Evolutionary conservation across 2,888 invertebrate genomes (phyloP).

Genomic region (Ecliptopera silaceata): DNA sequence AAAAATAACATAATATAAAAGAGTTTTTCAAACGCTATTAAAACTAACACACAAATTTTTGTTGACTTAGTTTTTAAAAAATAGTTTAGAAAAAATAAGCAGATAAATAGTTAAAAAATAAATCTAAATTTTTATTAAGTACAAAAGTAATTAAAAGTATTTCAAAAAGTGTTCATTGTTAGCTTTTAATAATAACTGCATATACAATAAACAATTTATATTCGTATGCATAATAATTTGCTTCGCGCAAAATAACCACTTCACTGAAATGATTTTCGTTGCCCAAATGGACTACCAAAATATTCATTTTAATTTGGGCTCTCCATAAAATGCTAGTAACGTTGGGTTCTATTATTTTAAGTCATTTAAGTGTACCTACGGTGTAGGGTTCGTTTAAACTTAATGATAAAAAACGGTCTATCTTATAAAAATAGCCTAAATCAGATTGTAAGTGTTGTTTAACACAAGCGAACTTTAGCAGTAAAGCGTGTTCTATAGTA

Average conservation of each 20-base stretch:
- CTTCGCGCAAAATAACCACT: constrained; percentile 8
- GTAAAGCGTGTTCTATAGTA: too few relatives aligned
- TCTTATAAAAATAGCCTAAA: not conserved
- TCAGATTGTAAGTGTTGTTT: too few relatives aligned
- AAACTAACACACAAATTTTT: too few relatives aligned
- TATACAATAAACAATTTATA: not conserved
- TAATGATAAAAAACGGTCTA: not conserved
- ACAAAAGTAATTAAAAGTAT: constrained; percentile 3
- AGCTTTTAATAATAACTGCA: constrained; percentile 2
- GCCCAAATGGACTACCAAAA: constrained; percentile 8
- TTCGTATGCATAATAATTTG: constrained; percentile 19
- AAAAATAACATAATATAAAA: too few relatives aligned
- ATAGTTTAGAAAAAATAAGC: too few relatives aligned
- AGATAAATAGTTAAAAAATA: too few relatives aligned
- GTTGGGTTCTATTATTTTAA: not conserved
- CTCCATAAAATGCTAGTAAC: constrained; percentile 6
- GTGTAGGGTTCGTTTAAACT: not conserved
- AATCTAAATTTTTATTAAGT: too few relatives aligned
- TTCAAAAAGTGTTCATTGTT: constrained; percentile 1
- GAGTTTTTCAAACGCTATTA: too few relatives aligned
- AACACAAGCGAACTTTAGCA: too few relatives aligned
- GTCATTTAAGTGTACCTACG: not conserved
- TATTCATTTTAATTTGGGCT: constrained; percentile 12
- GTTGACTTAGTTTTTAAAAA: too few relatives aligned
- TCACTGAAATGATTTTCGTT: constrained; percentile 12